These are phyloP conservation scores for Tupaia chinensis DNA, from an alignment of 2,113 vertebrate species.

Conservation along the genomic window DNA sequence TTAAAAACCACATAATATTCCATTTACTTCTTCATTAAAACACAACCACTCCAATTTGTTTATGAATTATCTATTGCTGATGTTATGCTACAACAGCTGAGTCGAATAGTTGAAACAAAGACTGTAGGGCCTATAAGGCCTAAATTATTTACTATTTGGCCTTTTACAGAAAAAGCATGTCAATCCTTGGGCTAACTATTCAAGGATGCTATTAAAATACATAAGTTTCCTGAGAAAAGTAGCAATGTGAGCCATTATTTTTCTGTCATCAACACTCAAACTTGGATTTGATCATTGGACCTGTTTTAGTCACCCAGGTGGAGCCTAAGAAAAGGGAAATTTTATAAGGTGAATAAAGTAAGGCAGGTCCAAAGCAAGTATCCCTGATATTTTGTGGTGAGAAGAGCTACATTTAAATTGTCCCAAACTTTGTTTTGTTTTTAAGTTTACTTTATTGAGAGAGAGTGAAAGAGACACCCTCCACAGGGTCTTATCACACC, in stretches of 20 bases:
- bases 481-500: too few relatives aligned
- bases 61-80: neutral
- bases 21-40: neutral
- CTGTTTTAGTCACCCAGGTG: constrained; percentile 19
- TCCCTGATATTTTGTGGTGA: neutral
- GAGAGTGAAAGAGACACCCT: too few relatives aligned
- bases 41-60: neutral
- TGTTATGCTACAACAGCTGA: neutral
- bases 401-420: neutral
- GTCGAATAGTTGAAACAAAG: neutral
- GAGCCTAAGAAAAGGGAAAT: neutral
- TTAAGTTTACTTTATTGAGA: too few relatives aligned
- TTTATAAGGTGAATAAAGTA: constrained; percentile 18
- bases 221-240: neutral
- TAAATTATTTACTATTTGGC: neutral
- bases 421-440: neutral
- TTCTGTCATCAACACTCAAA: neutral
- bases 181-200: neutral
- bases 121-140: neutral
- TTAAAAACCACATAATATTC: constrained; percentile 30
- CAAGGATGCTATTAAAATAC: constrained; percentile 19
- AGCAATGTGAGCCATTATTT: neutral
- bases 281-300: constrained; percentile 22
- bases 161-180: neutral
- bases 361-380: neutral